Percentiles rank a stretch among this genome's conserved stretches.
Conservation (phyloP, 2,888 invertebrate genomes). For the Agrochola macilenta region DNA sequence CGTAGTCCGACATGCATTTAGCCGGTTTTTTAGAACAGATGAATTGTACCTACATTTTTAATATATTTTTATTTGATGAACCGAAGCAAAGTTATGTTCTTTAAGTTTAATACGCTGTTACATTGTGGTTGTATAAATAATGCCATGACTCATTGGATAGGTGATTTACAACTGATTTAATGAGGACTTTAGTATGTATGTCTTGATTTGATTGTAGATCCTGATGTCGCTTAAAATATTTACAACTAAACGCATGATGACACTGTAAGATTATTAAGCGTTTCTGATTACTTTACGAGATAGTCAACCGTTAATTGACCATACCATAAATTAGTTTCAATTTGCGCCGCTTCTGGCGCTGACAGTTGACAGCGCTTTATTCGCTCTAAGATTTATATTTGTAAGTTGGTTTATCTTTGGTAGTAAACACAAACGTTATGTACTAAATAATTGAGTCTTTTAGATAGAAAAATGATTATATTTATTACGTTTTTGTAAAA, state of each 20-base stretch:
- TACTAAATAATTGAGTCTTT: not conserved
- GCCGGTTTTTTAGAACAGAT: not conserved
- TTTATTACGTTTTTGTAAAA: not conserved
- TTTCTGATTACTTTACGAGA: constrained; percentile 23
- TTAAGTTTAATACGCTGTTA: constrained; percentile 36
- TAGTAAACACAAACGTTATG: not conserved
- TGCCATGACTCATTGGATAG: not conserved
- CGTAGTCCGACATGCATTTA: too few relatives aligned
- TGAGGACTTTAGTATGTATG: not conserved
- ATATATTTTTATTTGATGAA: constrained; percentile 6
- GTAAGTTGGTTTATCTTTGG: constrained; percentile 7
- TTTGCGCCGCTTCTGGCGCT: constrained; percentile 10
- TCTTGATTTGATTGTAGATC: not conserved
- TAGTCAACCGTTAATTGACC: constrained; percentile 24
- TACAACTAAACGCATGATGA: not conserved
- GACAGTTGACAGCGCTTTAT: constrained; percentile 19
- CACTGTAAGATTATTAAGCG: not conserved
- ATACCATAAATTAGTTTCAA: constrained; percentile 41
- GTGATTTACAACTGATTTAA: not conserved
- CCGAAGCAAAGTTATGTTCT: constrained; percentile 33
- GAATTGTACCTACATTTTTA: not conserved
- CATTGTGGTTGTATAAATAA: constrained; percentile 22
- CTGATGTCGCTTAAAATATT: not conserved
- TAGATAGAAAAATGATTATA: not conserved
- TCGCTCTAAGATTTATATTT: constrained; percentile 35